These are phyloP conservation scores for Papilio dardanus DNA, from an alignment of 1,140 invertebrate genomes.

Conservation along the genomic window DNA sequence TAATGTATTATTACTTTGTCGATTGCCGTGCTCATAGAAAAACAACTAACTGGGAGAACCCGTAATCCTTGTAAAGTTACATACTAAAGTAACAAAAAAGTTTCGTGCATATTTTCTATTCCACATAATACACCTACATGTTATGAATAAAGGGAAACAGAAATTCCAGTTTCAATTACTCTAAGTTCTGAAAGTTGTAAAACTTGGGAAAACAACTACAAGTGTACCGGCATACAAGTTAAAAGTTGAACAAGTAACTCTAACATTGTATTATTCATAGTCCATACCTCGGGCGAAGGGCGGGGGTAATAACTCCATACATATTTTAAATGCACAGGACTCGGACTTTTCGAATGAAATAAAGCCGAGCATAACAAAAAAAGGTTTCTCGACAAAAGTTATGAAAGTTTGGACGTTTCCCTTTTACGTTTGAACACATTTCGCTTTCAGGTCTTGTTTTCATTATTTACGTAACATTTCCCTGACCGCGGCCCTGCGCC, in stretches of 20 bases:
- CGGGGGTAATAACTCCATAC: constrained; percentile 64
- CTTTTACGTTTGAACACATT: constrained; percentile 71
- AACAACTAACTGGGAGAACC: not conserved
- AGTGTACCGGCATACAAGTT: constrained; percentile 14
- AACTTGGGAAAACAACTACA: constrained; percentile 15
- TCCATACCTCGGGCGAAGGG: constrained; percentile 33
- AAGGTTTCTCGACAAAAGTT: constrained; percentile 74
- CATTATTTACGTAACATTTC: constrained; percentile 76
- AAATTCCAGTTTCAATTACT: constrained; percentile 5
- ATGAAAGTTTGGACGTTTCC: constrained; percentile 67
- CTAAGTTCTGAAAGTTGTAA: not conserved
- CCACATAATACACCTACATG: not conserved
- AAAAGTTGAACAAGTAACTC: constrained; percentile 32
- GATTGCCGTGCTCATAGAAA: not conserved
- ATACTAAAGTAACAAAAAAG: not conserved
- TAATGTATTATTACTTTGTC: not conserved
- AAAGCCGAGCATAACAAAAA: constrained; percentile 63
- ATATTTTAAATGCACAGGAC: constrained; percentile 72
- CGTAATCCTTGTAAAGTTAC: not conserved
- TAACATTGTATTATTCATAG: constrained; percentile 44
- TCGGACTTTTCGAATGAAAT: constrained; percentile 76
- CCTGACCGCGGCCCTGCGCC: constrained; percentile 63
- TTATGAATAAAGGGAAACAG: not conserved
- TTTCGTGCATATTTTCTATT: not conserved
- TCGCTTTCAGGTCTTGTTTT: constrained; percentile 62